phyloP scores from a whole-genome alignment of 2,797 vertebrate species.

The Thunnus albacares region DNA sequence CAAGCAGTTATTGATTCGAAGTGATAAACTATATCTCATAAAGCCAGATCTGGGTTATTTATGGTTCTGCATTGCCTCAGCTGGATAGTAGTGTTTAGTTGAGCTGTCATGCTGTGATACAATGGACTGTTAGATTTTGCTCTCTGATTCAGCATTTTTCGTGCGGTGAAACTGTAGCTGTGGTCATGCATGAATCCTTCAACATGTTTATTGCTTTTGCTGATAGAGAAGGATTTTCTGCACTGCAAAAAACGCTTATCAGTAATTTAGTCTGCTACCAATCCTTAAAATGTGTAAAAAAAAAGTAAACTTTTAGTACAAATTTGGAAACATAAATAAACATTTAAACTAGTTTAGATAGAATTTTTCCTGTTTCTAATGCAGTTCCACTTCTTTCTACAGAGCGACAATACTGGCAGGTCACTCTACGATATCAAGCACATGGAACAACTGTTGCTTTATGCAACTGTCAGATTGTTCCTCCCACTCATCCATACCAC shows the following conservation, averaged over 20 bases:
- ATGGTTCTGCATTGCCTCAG: slow-evolving; percentile 12
- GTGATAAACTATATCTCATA: slow-evolving; percentile 52
- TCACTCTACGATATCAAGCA: neutral
- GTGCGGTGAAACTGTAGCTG: slow-evolving; percentile 3
- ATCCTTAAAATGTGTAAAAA: neutral
- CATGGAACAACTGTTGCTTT: slow-evolving; percentile 20
- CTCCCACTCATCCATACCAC: neutral
- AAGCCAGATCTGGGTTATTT: slow-evolving; percentile 49
- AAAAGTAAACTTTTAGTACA: neutral
- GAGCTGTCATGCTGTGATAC: slow-evolving; percentile 34
- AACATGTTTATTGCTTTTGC: slow-evolving; percentile 23
- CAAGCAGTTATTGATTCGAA: slow-evolving; percentile 56
- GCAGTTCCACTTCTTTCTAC: neutral
- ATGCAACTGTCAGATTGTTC: neutral
- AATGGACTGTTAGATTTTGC: slow-evolving; percentile 6
- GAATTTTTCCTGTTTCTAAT: neutral
- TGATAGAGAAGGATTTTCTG: neutral
- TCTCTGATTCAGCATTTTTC: slow-evolving; percentile 58
- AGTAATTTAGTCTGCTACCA: slow-evolving; percentile 3
- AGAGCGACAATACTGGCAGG: neutral
- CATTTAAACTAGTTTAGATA: neutral
- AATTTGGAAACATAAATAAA: neutral
- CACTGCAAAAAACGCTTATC: neutral
- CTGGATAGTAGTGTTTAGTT: slow-evolving; percentile 28
- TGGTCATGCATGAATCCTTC: slow-evolving; percentile 38